Evolutionary conservation across 30 jellyfish, hydroid and myxozoan species (phyloP), one percentile per base, ranked within the genome.

Genomic region (Aurelia aurita): DNA sequence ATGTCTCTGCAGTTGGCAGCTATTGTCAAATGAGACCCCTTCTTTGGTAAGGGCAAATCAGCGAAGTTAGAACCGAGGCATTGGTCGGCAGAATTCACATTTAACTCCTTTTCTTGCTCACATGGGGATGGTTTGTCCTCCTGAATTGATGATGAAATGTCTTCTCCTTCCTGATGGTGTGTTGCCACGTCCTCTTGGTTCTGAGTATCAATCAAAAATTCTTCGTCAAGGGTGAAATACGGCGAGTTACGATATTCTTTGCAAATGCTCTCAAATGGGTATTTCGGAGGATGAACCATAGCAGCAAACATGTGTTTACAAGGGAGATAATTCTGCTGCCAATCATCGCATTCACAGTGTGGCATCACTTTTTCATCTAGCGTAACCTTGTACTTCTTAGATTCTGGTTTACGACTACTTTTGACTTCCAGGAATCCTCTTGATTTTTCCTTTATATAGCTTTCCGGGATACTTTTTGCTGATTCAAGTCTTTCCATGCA

Each of bases 1-100:
- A 58, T 58, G 23, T 58, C 69, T 58, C 69, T 58, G 69, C 69
- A 58, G 69, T 58, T 58, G n/a, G n/a, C 8, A 58, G 69, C n/a
- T 27, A 58, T 4, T 18, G 31, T 58, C 69, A 58, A 58, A 58
- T 58, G 69, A 58, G 69, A 58, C 69, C 3, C 69, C 69, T 15
- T 58, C 69, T 58, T 58, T 58, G 69, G 69, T 58, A 58, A 58
- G 31, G n/a, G 69, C 23, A 58, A 31, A 18, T 58, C 69, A 58
- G 69, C 23, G 69, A 31, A 18, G 61, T 49, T 49, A 49, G 61
- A 49, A 10, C 15, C 61, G 61, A 18, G 12, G 61, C 61, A 49
- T 49, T 49, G 61, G 61, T 49, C 61, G 12, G 61, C 61, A 49
- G 61, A 49, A 49, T 49, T 49, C 18, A 18, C 61, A 10, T 49